A percentile compares a stretch with the other conserved stretches of the same genome.
Evolutionary conservation across 2,888 invertebrate genomes (phyloP).

Genomic region (Nephrotoma appendiculata): DNA sequence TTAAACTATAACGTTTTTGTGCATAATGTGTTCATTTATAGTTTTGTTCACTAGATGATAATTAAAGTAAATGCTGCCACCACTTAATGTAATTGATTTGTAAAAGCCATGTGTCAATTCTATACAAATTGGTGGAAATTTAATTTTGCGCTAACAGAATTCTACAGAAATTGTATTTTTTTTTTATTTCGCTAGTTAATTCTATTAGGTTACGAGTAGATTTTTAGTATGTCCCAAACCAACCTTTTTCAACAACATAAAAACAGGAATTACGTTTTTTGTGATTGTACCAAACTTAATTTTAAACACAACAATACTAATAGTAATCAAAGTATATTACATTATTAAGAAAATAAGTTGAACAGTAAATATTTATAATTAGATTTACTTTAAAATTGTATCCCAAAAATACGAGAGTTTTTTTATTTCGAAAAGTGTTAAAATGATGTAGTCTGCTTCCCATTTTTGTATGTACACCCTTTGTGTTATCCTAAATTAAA

Average conservation of each 20-base stretch:
- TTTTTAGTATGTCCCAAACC: neutral
- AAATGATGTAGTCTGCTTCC: neutral
- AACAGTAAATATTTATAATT: neutral
- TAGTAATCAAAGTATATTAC: neutral
- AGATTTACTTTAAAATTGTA: neutral
- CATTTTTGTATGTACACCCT: neutral
- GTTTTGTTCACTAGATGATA: too few relatives aligned
- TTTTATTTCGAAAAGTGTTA: neutral
- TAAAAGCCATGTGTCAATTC: too few relatives aligned
- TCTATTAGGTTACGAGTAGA: neutral
- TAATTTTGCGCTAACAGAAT: too few relatives aligned
- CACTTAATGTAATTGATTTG: too few relatives aligned
- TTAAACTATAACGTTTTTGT: too few relatives aligned
- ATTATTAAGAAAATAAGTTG: neutral
- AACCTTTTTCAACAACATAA: neutral
- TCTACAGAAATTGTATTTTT: neutral
- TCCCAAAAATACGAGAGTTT: neutral
- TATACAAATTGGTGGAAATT: too few relatives aligned
- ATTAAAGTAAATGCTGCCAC: too few relatives aligned
- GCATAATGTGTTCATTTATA: too few relatives aligned
- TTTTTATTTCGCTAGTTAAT: neutral
- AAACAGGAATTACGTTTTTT: neutral
- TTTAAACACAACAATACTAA: neutral
- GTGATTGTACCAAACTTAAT: neutral
- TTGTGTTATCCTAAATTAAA: neutral